phyloP scores from a whole-genome alignment of 1,140 invertebrate genomes.

The Campoletis sonorensis region DNA sequence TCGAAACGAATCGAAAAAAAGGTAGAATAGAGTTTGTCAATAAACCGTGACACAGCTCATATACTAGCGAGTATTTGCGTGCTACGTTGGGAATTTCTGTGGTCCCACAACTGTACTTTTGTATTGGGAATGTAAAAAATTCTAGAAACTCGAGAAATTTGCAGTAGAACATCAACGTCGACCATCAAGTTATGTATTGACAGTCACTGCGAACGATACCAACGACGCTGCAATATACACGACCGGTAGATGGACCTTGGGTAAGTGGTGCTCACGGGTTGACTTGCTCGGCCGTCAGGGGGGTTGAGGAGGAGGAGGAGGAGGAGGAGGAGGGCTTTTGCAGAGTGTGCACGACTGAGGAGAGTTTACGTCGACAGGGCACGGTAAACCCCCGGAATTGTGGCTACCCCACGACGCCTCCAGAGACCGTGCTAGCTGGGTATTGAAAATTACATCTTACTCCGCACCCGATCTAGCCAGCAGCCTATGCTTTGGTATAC shows the following conservation, averaged over 20 bases:
- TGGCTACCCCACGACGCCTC: slow-evolving; percentile 68
- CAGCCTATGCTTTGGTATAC: slow-evolving; percentile 38
- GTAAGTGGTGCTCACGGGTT: slow-evolving; percentile 66
- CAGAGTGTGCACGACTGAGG: slow-evolving; percentile 67
- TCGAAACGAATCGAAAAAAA: not conserved
- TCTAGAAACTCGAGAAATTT: not conserved
- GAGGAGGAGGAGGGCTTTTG: slow-evolving; percentile 56
- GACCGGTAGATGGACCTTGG: slow-evolving; percentile 54
- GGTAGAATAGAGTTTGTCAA: not conserved
- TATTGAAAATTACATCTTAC: slow-evolving; percentile 77
- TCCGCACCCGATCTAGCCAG: slow-evolving; percentile 52
- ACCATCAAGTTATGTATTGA: slow-evolving; percentile 55
- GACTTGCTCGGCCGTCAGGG: slow-evolving; percentile 54
- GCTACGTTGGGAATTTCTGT: not conserved
- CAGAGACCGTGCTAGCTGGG: slow-evolving; percentile 66
- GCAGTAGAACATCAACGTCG: not conserved
- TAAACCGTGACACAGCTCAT: not conserved
- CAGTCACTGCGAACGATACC: slow-evolving; percentile 57
- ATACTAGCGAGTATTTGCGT: not conserved
- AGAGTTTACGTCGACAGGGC: slow-evolving; percentile 75
- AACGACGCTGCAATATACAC: slow-evolving; percentile 3
- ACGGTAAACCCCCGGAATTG: slow-evolving; percentile 74
- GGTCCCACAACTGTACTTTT: not conserved
- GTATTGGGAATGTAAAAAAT: not conserved
- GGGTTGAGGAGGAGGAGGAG: slow-evolving; percentile 56